Evolutionary conservation across 2,113 vertebrate genomes (phyloP), one percentile per base, ranked within the genome.

Genomic region (Melozone crissalis): DNA sequence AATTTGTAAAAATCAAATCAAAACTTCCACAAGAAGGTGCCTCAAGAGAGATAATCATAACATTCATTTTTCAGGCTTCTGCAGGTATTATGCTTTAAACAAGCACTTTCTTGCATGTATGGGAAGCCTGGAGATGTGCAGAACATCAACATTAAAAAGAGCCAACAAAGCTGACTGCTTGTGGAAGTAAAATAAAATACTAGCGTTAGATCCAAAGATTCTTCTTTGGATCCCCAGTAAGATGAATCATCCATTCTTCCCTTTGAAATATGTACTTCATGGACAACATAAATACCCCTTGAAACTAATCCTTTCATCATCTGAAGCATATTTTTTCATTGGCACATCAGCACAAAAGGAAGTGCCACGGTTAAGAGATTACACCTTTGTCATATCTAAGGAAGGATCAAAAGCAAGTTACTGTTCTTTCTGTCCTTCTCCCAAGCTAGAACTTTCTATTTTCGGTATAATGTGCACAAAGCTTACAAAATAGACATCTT

Each of bases 281-380:
- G 15, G 14, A 24, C 11, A 55, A 59, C 14, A 41, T 46, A 47
- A 62, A 68, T 7, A 0, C 0, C 3, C 17, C 23, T 87, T 71
- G 35, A 69, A 78, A 90, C 7, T 11, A 67, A 74, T 31, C 2
- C 11, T 67, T 85, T 62, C 37, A 13, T 90, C 15, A 51, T 31
- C 24, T 46, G 52, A 79, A 63, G 17, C 1, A 18, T 44, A 37
- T 39, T 46, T 78, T 82, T 91, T 51, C 33, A 39, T 21, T 76
- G 37, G 27, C 19, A 65, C 52, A 41, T 86, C 18, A 43, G 17
- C 77, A 55, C 3, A 71, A 58, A 31, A 65, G 11, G 54, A 84
- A 77, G 3, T 44, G 6, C 15, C 7, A 6, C 24, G 3, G 30
- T 68, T 77, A 73, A 43, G 57, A 62, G n/a, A 74, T 62, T 15